Conservation (phyloP, 1,140 invertebrate genomes). For the Lineus longissimus region DNA sequence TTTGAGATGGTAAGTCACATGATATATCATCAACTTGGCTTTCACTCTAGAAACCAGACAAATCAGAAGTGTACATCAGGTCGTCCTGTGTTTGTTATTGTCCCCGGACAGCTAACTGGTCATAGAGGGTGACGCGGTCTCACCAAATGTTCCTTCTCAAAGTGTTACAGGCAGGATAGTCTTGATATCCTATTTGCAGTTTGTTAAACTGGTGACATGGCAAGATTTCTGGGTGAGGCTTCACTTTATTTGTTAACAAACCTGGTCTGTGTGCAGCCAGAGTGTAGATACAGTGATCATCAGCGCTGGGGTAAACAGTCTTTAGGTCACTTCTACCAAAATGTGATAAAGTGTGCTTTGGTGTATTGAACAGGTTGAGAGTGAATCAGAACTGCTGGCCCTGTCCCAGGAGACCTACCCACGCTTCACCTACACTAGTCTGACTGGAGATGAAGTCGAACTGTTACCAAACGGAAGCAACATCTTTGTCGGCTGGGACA, state of each 20-base stretch:
- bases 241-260: too few species aligned
- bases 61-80: not conserved
- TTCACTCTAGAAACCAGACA: slow-evolving; percentile 1
- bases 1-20: slow-evolving; percentile 50
- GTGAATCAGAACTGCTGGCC: slow-evolving; percentile 42
- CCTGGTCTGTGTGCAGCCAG: too few species aligned
- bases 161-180: not conserved
- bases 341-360: too few species aligned
- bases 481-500: slow-evolving; percentile 44
- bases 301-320: too few species aligned
- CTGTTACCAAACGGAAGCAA: slow-evolving; percentile 40
- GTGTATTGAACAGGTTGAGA: slow-evolving; percentile 37
- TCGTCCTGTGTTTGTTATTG: too few species aligned
- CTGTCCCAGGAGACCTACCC: slow-evolving; percentile 44
- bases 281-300: too few species aligned
- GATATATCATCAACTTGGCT: not conserved
- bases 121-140: too few species aligned
- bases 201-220: too few species aligned
- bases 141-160: not conserved
- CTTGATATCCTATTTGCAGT: not conserved
- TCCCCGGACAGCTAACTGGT: too few species aligned
- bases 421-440: slow-evolving; percentile 41
- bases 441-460: slow-evolving; percentile 45
- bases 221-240: too few species aligned
- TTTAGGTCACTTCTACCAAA: too few species aligned